Evolutionary conservation across 2,113 vertebrate species (phyloP).

Genomic region (Edolisoma coerulescens): DNA sequence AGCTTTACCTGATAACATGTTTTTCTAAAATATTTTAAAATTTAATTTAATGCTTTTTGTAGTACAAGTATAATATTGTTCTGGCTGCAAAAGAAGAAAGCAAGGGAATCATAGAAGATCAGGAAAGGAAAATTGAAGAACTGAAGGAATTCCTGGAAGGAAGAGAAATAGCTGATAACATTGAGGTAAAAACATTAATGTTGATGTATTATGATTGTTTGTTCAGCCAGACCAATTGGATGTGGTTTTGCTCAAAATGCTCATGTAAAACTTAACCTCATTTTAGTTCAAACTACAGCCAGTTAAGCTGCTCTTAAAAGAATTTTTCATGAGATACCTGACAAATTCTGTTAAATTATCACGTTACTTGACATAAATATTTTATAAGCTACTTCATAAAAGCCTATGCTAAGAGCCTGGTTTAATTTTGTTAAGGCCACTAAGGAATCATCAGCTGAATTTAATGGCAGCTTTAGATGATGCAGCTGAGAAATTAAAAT

Average conservation of each 20-base stretch:
- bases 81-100: constrained; percentile 80
- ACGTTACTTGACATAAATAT: constrained; percentile 5
- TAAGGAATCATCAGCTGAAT: constrained; percentile 12
- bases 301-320: background rate
- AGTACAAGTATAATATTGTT: constrained; percentile 81
- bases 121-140: constrained; percentile 78
- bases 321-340: constrained; percentile 20
- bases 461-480: constrained; percentile 4
- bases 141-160: constrained; percentile 80
- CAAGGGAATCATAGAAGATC: constrained; percentile 64
- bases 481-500: constrained; percentile 11
- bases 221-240: background rate
- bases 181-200: constrained; percentile 78
- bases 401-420: constrained; percentile 2
- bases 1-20: background rate
- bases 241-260: background rate
- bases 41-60: background rate
- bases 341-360: constrained; percentile 14
- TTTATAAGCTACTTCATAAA: constrained; percentile 32
- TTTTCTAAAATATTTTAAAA: background rate
- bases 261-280: background rate
- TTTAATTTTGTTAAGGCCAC: constrained; percentile 27
- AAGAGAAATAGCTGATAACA: constrained; percentile 78
- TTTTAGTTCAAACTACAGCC: background rate
- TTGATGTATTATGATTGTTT: background rate